A percentile compares a stretch with the other conserved stretches of the same genome.
Evolutionary conservation across 2,797 vertebrate species (phyloP).

Genomic region (Enteromius mattozi): DNA sequence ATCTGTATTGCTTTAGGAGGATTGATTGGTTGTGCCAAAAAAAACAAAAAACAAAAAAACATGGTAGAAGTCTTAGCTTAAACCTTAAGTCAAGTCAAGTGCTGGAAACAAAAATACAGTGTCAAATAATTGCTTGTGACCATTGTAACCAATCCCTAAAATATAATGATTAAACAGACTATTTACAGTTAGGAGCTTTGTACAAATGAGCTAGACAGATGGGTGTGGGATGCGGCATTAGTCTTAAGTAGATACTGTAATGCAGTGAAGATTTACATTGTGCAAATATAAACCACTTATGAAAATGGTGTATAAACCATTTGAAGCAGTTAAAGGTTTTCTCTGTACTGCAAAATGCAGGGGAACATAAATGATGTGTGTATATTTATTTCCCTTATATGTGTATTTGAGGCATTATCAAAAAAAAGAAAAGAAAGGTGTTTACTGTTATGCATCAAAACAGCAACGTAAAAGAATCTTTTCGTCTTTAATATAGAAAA

Average conservation of each 20-base stretch:
- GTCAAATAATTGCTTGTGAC: neutral
- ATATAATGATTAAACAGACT: neutral
- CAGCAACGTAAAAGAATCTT: neutral
- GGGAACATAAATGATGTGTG: neutral
- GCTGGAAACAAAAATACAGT: neutral
- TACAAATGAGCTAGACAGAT: conserved; percentile 23
- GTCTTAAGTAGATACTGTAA: conserved; percentile 8
- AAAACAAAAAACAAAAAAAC: neutral
- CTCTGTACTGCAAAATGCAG: neutral
- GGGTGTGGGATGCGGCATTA: neutral
- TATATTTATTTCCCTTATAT: neutral
- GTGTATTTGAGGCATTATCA: neutral
- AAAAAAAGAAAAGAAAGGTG: neutral
- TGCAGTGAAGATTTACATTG: neutral
- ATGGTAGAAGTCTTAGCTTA: neutral
- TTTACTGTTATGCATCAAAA: neutral
- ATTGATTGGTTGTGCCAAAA: conserved; percentile 1
- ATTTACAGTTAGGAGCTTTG: conserved; percentile 16
- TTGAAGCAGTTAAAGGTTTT: neutral
- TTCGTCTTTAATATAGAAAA: conserved; percentile 13
- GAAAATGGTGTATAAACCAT: neutral
- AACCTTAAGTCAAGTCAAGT: neutral
- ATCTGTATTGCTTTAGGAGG: conserved; percentile 23
- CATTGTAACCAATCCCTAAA: neutral
- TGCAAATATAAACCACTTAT: conserved; percentile 14